Percentiles rank a stretch among this genome's conserved stretches.
These are phyloP conservation scores for Betta splendens DNA, from an alignment of 2,797 vertebrate species.

Conservation along the genomic window DNA sequence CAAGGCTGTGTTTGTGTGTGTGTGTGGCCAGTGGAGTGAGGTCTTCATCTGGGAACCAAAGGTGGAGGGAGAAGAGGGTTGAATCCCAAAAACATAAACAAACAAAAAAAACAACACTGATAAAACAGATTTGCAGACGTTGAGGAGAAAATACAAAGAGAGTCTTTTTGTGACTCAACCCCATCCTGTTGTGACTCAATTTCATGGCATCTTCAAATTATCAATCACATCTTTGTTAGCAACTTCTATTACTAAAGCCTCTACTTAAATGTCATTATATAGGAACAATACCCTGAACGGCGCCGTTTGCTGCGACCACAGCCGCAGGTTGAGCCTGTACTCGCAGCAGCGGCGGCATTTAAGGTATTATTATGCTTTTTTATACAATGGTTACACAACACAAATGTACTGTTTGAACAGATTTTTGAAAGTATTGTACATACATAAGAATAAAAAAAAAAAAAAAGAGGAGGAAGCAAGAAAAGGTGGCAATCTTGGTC, in stretches of 20 bases:
- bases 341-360: conserved; percentile 24
- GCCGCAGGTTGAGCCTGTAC: background rate
- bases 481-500: conserved; percentile 52
- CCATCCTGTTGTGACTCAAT: conserved; percentile 39
- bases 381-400: conserved; percentile 69
- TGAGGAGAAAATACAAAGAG: conserved; percentile 11
- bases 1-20: conserved; percentile 30
- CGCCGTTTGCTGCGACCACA: conserved; percentile 6
- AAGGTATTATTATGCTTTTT: conserved; percentile 17
- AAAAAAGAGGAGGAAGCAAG: conserved; percentile 41
- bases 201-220: conserved; percentile 56
- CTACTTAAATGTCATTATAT: conserved; percentile 67
- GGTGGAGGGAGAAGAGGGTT: conserved; percentile 31
- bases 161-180: conserved; percentile 27
- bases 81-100: conserved; percentile 33
- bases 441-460: conserved; percentile 46
- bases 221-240: conserved; percentile 67
- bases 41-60: conserved; percentile 45
- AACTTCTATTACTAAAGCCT: conserved; percentile 66
- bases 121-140: conserved; percentile 18
- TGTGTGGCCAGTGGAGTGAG: conserved; percentile 63
- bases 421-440: conserved; percentile 55
- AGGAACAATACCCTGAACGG: conserved; percentile 47
- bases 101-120: conserved; percentile 31
- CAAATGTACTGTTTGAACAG: conserved; percentile 48